Conservation (phyloP, 2,888 invertebrate species). For the Morpho deidamia region DNA sequence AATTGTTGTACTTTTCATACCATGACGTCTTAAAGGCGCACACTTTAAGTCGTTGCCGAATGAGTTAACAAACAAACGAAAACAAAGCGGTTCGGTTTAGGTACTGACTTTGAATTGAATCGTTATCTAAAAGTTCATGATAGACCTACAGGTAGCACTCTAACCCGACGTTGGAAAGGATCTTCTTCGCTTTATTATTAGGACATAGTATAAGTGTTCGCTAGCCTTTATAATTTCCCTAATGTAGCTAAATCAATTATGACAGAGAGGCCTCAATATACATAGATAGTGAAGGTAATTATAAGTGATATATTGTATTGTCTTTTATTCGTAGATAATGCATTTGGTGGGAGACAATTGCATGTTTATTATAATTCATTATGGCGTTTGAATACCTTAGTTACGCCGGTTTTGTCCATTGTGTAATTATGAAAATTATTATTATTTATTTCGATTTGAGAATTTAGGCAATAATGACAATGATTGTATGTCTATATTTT, state of each 20-base stretch:
- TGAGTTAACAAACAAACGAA: no score
- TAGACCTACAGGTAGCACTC: no score
- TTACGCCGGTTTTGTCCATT: conserved; percentile 12
- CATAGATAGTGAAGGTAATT: conserved; percentile 21
- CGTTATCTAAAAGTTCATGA: no score
- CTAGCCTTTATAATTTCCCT: background rate
- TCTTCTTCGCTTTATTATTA: no score
- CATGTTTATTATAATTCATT: background rate
- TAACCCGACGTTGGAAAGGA: no score
- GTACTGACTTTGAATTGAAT: no score
- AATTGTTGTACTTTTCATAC: no score
- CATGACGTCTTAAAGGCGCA: no score
- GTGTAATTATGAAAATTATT: background rate
- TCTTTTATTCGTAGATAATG: background rate
- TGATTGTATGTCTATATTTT: conserved; percentile 21
- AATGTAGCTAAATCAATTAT: conserved; percentile 17
- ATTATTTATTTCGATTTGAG: conserved; percentile 19
- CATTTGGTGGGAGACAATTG: background rate
- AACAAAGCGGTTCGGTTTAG: no score
- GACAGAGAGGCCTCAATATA: conserved; percentile 11
- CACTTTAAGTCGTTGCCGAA: no score
- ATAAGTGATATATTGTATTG: conserved; percentile 2
- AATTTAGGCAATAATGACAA: conserved; percentile 20
- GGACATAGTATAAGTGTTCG: no score
- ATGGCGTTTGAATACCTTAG: conserved; percentile 1